These are phyloP conservation scores for Tretioscincus oriximinensis DNA, from an alignment of 2,113 vertebrate species.

Conservation along the genomic window DNA sequence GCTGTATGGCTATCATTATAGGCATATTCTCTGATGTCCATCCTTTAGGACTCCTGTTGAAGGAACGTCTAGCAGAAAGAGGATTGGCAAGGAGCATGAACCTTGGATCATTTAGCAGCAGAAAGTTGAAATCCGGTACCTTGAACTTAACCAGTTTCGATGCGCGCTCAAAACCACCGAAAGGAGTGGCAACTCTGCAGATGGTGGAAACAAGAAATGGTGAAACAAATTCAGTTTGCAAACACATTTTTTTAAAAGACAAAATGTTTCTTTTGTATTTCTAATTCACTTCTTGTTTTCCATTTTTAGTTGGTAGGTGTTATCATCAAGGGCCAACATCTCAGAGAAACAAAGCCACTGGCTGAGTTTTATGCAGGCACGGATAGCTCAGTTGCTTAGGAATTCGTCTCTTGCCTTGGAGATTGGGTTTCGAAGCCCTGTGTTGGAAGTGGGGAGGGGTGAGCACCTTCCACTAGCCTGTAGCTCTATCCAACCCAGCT, in stretches of 20 bases:
- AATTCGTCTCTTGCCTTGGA: no score
- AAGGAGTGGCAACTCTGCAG: conserved; percentile 91
- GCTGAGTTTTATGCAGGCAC: no score
- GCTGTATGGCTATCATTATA: conserved; percentile 68
- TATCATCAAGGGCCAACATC: background rate
- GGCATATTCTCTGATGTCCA: conserved; percentile 79
- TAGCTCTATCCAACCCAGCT: no score
- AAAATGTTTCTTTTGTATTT: background rate
- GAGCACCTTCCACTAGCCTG: no score
- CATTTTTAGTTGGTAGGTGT: background rate
- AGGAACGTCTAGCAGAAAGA: conserved; percentile 80
- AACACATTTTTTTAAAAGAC: conserved; percentile 5
- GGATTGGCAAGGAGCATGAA: conserved; percentile 77
- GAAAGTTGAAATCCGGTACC: conserved; percentile 76
- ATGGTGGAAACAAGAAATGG: conserved; percentile 53
- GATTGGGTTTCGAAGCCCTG: no score
- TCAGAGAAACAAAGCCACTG: no score
- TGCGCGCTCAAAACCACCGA: conserved; percentile 88
- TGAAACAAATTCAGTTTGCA: conserved; percentile 22
- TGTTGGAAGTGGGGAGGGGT: no score
- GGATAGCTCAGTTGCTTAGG: no score
- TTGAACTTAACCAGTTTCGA: conserved; percentile 81
- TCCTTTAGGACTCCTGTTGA: conserved; percentile 91
- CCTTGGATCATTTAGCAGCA: conserved; percentile 75
- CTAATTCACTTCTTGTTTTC: background rate